Conservation (phyloP, 1,140 invertebrate species). For the Papilio dardanus region DNA sequence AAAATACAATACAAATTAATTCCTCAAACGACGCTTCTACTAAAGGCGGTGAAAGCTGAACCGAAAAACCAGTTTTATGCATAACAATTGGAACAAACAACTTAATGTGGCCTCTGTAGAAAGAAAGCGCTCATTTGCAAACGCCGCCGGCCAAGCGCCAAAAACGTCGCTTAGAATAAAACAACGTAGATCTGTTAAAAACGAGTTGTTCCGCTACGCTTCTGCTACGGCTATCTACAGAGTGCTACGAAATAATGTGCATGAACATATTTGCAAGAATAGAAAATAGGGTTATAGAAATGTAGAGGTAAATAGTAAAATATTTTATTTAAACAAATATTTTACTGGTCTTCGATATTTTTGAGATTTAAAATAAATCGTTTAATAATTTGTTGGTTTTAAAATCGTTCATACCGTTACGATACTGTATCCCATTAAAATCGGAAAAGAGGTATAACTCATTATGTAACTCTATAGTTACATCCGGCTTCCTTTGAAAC, state of each 20-base stretch:
- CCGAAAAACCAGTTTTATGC: not conserved
- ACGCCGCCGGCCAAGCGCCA: not conserved
- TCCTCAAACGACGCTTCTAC: not conserved
- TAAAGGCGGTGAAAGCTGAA: not conserved
- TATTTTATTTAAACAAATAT: not conserved
- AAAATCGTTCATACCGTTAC: not conserved
- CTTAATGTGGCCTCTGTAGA: not conserved
- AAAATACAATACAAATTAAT: too few relatives aligned
- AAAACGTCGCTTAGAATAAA: conserved; percentile 4
- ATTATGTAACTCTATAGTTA: not conserved
- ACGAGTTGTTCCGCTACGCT: not conserved
- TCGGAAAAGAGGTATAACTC: not conserved
- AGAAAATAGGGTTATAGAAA: too few relatives aligned
- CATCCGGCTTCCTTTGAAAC: not conserved
- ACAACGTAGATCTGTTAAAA: conserved; percentile 1
- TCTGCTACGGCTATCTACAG: not conserved
- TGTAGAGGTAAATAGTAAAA: too few relatives aligned
- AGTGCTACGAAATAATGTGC: not conserved
- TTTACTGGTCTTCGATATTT: not conserved
- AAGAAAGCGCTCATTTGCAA: conserved; percentile 12
- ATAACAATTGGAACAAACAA: not conserved
- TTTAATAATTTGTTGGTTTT: not conserved
- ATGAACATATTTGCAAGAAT: not conserved
- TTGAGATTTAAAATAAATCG: not conserved
- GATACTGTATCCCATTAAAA: not conserved